Percentiles rank a stretch among this genome's conserved stretches.
Evolutionary conservation across 2,797 vertebrate species (phyloP).

Genomic region (Mus spretus): DNA sequence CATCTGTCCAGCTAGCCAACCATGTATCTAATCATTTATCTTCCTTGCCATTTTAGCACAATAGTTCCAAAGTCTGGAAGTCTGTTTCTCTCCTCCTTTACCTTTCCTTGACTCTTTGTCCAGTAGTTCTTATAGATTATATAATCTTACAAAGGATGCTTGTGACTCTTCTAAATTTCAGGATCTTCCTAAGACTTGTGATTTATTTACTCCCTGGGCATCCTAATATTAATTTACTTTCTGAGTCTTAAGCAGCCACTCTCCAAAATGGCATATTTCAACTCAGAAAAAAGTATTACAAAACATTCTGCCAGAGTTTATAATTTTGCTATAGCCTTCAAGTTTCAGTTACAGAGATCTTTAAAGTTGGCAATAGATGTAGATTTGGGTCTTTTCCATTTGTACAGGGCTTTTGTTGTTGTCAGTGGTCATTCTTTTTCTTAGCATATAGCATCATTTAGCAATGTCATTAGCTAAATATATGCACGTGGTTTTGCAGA

Average conservation of each 20-base stretch:
- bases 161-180: neutral
- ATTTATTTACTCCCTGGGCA: neutral
- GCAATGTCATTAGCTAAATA: neutral
- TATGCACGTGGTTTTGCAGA: neutral
- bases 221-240: neutral
- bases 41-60: neutral
- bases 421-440: neutral
- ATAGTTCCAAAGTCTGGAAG: neutral
- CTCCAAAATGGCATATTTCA: neutral
- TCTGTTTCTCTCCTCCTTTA: neutral
- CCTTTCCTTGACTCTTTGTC: neutral
- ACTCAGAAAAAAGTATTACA: neutral
- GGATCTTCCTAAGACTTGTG: neutral
- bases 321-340: neutral
- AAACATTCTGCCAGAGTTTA: neutral
- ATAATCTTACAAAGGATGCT: neutral
- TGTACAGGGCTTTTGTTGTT: neutral
- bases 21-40: neutral
- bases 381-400: neutral
- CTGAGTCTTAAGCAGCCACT: neutral
- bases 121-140: neutral
- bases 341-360: neutral
- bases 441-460: neutral
- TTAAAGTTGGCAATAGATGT: neutral
- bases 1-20: neutral